Percentiles rank a stretch among this genome's conserved stretches.
phyloP scores from a whole-genome alignment of 1,140 invertebrate species.

The Gryon sp. region DNA sequence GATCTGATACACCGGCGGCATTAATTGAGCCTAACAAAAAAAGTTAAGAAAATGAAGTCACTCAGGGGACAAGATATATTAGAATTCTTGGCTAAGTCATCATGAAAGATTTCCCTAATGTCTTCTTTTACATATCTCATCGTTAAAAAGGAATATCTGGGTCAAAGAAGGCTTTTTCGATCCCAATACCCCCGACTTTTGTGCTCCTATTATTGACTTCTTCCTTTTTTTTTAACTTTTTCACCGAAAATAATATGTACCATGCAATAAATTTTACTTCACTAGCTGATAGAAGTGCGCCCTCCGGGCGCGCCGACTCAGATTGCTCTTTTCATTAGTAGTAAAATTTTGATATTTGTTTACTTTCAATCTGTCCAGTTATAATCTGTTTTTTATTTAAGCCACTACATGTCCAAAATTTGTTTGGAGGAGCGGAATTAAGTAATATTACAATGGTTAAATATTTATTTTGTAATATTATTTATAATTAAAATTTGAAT shows the following conservation, averaged over 20 bases:
- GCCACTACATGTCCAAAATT: too few relatives aligned
- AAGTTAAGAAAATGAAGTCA: conserved; percentile 31
- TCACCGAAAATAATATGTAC: conserved; percentile 47
- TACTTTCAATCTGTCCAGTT: too few relatives aligned
- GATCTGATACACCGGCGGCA: conserved; percentile 28
- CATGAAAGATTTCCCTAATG: conserved; percentile 72
- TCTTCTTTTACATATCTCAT: conserved; percentile 61
- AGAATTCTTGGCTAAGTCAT: conserved; percentile 67
- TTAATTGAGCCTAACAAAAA: conserved; percentile 44
- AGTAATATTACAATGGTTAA: too few relatives aligned
- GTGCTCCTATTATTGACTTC: conserved; percentile 51
- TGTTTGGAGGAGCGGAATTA: too few relatives aligned
- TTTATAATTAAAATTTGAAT: too few relatives aligned
- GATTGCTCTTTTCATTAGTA: too few relatives aligned
- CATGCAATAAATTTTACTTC: conserved; percentile 48
- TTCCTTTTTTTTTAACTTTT: conserved; percentile 51
- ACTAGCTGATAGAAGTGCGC: too few relatives aligned
- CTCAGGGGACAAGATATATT: conserved; percentile 62
- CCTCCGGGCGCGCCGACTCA: too few relatives aligned
- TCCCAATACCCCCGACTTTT: conserved; percentile 39
- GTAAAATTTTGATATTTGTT: too few relatives aligned
- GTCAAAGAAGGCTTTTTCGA: conserved; percentile 52
- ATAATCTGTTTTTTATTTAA: too few relatives aligned
- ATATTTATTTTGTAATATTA: too few relatives aligned
- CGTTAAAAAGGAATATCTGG: conserved; percentile 60